Base-by-base conservation (phyloP, 2,888 invertebrate genomes). In the Notodonta ziczac region DNA sequence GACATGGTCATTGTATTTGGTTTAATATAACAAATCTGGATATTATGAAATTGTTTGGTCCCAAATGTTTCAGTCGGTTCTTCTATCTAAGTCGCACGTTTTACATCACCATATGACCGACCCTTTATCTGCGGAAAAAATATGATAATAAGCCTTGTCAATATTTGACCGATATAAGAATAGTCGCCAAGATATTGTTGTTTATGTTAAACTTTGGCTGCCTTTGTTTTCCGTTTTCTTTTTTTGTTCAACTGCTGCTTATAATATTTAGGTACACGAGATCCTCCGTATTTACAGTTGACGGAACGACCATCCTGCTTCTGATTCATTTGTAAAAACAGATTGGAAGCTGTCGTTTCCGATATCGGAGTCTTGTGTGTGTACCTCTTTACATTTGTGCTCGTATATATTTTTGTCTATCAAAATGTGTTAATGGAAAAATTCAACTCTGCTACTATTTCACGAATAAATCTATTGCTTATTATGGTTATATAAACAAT, bases 91-190 rank as follows among this genome's bases (percentile, higher is more conserved):
- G 77, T 82, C 67, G 62, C 79, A 79, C 79, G 66, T 81, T 81
- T 78, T 70, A 73, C 75, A 67, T 70, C 73, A 70, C 63, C 68
- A 70, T 69, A 65, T 62, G 71, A 54, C 57, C 71, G 74, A 76
- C 69, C 77, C 78, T 79, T 79, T 78, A 80, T 80, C 72, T 80
- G 73, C 69, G 60, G 70, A 73, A 80, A 82, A 83, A 80, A 80
- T 85, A 85, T 86, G 82, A 83, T 83, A 84, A 85, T 80, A 78
- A 76, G 75, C 74, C 77, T 75, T 79, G 79, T 73, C 78, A 73
- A 79, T 77, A 75, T 78, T 74, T 68, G 63, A 9, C 2, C 72
- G 76, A 80, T 80, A 78, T 78, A 70, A 77, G 70, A 76, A 77
- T 77, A 76, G 73, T 73, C 77, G 24, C 39, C 67, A 67, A 59